Evolutionary conservation across 2,113 vertebrate species (phyloP).

Genomic region (Boulengeromyrus knoepffleri): DNA sequence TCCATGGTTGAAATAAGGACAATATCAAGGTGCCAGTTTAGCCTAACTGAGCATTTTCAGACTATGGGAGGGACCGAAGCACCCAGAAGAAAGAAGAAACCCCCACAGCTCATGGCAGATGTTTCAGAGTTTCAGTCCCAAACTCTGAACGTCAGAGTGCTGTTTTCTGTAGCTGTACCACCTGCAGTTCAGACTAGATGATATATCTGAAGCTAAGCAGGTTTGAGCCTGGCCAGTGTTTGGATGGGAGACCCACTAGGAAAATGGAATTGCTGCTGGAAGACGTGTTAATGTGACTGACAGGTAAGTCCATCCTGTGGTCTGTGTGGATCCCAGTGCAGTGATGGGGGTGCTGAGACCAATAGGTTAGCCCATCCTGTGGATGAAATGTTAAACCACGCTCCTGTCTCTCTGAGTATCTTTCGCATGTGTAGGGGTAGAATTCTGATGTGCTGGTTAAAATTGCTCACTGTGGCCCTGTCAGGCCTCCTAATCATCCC

Average conservation of each 20-base stretch:
- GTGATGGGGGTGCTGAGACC: too few species aligned
- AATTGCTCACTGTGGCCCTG: too few species aligned
- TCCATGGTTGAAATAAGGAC: neutral
- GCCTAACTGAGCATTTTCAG: neutral
- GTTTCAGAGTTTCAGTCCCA: neutral
- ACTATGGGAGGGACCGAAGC: neutral
- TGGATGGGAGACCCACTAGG: neutral
- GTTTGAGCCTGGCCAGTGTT: neutral
- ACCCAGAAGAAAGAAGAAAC: neutral
- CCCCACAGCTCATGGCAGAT: neutral
- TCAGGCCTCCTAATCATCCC: too few species aligned
- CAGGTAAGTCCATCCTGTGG: neutral
- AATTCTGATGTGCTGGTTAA: too few species aligned
- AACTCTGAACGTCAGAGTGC: rapidly evolving
- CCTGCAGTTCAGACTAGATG: neutral
- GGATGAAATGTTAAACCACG: too few species aligned
- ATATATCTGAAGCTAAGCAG: neutral
- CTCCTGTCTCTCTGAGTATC: too few species aligned
- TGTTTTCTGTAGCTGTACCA: neutral
- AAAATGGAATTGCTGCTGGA: neutral
- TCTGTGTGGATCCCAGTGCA: neutral
- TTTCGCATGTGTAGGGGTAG: too few species aligned
- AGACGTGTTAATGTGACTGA: neutral
- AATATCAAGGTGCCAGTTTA: neutral
- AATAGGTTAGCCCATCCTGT: too few species aligned